phyloP scores from a whole-genome alignment of 2,113 vertebrate genomes.

The human region GRCh38 chr7:84039501-84040000 shows the following conservation, averaged over 20 bases:
- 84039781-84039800: neutral
- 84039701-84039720: neutral
- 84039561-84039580: neutral
- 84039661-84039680: neutral
- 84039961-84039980: neutral
- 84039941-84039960: neutral
- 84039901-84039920: neutral
- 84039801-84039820: neutral
- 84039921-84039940: neutral
- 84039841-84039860: neutral
- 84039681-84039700: neutral
- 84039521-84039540: neutral
- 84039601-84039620: neutral
- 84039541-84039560: neutral
- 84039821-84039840: neutral
- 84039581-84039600: neutral
- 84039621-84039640: constrained; percentile 34
- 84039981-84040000: neutral
- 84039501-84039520: neutral
- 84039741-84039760: neutral
- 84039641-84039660: neutral
- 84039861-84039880: neutral
- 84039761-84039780: neutral
- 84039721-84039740: neutral
- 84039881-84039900: neutral